Evolutionary conservation across 2,888 invertebrate species (phyloP).

Genomic region (Orthosia incerta): DNA sequence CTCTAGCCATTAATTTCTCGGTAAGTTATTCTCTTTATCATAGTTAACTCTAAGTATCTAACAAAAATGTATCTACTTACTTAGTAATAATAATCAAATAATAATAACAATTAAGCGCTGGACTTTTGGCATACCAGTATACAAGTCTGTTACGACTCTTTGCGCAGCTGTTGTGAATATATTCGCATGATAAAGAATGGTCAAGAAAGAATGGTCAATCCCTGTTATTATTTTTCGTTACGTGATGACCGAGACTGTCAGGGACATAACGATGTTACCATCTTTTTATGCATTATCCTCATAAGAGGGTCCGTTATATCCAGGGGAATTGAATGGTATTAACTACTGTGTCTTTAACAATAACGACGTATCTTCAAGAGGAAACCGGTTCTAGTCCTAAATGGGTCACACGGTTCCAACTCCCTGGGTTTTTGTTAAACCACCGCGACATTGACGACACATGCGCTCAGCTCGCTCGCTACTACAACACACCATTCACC

Average conservation of each 20-base stretch:
- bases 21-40: constrained; percentile 74
- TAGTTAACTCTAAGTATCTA: constrained; percentile 68
- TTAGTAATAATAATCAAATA: constrained; percentile 65
- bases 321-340: constrained; percentile 88
- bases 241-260: constrained; percentile 81
- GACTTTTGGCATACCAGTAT: constrained; percentile 74
- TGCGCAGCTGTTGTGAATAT: constrained; percentile 77
- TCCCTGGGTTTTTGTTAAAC: constrained; percentile 85
- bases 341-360: constrained; percentile 88
- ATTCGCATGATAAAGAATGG: constrained; percentile 84
- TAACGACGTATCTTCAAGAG: constrained; percentile 87
- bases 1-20: constrained; percentile 75
- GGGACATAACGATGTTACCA: constrained; percentile 85
- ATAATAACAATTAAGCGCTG: constrained; percentile 68
- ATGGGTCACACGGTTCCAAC: constrained; percentile 91
- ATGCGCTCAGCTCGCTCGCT: constrained; percentile 61
- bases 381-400: constrained; percentile 89
- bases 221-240: constrained; percentile 83
- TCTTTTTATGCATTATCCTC: constrained; percentile 88
- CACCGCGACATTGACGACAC: constrained; percentile 76
- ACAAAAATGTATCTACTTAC: constrained; percentile 39
- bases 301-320: constrained; percentile 86
- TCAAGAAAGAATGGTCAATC: constrained; percentile 86
- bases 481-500: constrained; percentile 59
- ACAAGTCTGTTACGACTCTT: constrained; percentile 72